These are phyloP conservation scores for Rhea pennata DNA, from an alignment of 2,113 vertebrate genomes.

Conservation along the genomic window DNA sequence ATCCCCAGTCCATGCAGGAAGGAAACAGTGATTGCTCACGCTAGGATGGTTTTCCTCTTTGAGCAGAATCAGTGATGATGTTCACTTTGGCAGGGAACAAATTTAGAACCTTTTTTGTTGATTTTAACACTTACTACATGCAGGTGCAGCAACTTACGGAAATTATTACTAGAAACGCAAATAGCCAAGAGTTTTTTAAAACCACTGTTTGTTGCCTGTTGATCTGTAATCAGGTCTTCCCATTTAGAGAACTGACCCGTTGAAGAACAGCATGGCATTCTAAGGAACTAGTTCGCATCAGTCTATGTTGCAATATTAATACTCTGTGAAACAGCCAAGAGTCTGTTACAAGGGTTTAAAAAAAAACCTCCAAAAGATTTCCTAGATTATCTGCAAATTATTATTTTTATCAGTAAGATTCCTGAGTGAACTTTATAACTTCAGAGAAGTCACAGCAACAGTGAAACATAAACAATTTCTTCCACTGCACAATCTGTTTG, in stretches of 20 bases:
- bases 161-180: slow-evolving; percentile 45
- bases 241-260: neutral
- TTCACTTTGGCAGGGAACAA: slow-evolving; percentile 56
- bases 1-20: neutral
- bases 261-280: neutral
- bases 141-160: slow-evolving; percentile 11
- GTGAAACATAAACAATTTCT: neutral
- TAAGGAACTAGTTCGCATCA: neutral
- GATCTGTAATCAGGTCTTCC: slow-evolving; percentile 40
- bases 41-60: slow-evolving; percentile 31
- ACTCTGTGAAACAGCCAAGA: neutral
- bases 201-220: slow-evolving; percentile 33
- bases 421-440: slow-evolving; percentile 3
- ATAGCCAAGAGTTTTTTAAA: slow-evolving; percentile 47
- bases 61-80: neutral
- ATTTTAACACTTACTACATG: slow-evolving; percentile 55
- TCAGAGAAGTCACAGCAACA: slow-evolving; percentile 20
- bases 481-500: neutral
- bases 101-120: slow-evolving; percentile 55
- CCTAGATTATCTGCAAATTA: slow-evolving; percentile 24
- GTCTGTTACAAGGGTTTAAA: neutral
- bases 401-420: neutral
- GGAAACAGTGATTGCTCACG: neutral
- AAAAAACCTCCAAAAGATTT: neutral
- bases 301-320: slow-evolving; percentile 19